Evolutionary conservation across 2,888 invertebrate genomes (phyloP), one percentile per base, ranked within the genome.

Genomic region (Drosophila bunnanda): DNA sequence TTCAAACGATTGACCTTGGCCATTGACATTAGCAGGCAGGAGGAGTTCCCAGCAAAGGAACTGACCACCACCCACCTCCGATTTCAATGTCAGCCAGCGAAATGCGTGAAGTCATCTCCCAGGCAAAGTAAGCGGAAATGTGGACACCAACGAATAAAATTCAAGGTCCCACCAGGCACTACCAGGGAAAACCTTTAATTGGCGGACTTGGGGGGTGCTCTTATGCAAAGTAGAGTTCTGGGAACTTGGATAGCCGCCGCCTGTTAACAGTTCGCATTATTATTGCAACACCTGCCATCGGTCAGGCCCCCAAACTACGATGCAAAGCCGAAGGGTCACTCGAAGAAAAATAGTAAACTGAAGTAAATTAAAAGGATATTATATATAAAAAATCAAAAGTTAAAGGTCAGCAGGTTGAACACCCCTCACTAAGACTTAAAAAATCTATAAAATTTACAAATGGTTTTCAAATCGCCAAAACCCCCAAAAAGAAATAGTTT

Each of bases 71-170:
- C 61, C 56, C 65, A 58, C 52, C 59, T 60, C 32, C 53, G 2
- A 30, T 39, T 78, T 83, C 81, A 87, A 88, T 83, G 85, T 81
- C 84, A 81, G 60, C 17, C 54, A 12, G 25, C 36, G 43, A 62
- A 83, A 75, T 72, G 89, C 84, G 85, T 88, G 87, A 81, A 87
- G 87, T 83, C 83, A 83, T 89, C 84, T 71, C 28, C 28, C 25
- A 22, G 15, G 50, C 48, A 54, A 41, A 22, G 55, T 38, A 53
- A 32, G 54, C 54, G 68, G 68, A 67, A 67, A 68, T 68, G 68
- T 66, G 66, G 66, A 67, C 68, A 68, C 66, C 22, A 54, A 17
- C 44, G 66, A 39, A 46, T 20, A 34, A 34, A 72, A 54, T 72
- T 54, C 53, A 59, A 56, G 60, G 57, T 57, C 59, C 59, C 39